Evolutionary conservation across 2,113 vertebrate genomes (phyloP).

Genomic region (Gobiocypris rarus): DNA sequence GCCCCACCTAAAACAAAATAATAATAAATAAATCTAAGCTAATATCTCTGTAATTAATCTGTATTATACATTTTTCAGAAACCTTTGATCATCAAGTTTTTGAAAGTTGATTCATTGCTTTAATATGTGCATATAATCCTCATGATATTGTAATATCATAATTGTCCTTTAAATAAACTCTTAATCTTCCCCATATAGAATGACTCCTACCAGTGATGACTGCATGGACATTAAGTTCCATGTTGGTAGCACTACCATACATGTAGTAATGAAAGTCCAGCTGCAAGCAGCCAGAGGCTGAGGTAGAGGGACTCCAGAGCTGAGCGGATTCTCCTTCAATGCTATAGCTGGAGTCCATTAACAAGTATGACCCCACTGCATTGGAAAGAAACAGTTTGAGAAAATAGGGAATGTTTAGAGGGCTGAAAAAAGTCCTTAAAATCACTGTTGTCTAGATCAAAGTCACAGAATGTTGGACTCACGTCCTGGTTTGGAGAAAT

Average conservation of each 20-base stretch:
- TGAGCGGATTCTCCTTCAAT: conserved; percentile 59
- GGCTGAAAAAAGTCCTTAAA: not conserved
- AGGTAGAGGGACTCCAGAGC: conserved; percentile 71
- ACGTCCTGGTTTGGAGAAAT: conserved; percentile 84
- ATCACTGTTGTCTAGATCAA: not conserved
- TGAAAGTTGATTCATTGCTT: not conserved
- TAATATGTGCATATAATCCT: not conserved
- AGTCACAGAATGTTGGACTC: conserved; percentile 49
- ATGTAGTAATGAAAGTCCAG: conserved; percentile 80
- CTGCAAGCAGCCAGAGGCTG: conserved; percentile 72
- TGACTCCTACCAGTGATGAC: conserved; percentile 65
- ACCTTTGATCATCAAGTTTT: not conserved
- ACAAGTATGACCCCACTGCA: conserved; percentile 78
- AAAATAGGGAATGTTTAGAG: not conserved
- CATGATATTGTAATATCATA: not conserved
- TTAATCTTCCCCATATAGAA: not conserved
- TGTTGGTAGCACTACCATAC: conserved; percentile 70
- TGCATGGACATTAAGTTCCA: conserved; percentile 72
- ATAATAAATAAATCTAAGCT: not conserved
- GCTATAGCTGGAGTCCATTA: conserved; percentile 70
- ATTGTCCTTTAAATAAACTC: not conserved
- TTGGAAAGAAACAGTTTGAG: conserved; percentile 5
- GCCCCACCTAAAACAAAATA: conserved; percentile 57
- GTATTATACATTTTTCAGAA: not conserved
- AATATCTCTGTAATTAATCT: not conserved